Conservation (phyloP, 37 sponge, comb jelly and placozoan genomes). For the Amphimedon queenslandica region DNA sequence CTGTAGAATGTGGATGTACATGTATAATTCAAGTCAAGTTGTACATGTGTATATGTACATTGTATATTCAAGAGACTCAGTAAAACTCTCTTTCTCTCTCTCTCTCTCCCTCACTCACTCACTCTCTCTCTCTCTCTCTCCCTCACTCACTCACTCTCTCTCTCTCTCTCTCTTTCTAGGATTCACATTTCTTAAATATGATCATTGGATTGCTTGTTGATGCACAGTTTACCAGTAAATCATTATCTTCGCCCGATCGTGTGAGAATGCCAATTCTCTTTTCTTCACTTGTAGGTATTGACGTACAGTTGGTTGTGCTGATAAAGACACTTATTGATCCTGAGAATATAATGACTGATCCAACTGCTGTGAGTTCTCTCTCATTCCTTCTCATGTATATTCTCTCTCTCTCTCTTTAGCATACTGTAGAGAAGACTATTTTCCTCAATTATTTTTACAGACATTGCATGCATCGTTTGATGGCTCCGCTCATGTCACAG, state of each 20-base stretch:
- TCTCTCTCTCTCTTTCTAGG: conserved; percentile 26
- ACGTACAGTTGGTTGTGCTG: conserved; percentile 81
- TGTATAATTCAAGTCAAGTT: background rate
- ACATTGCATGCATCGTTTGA: conserved; percentile 93
- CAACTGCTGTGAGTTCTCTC: conserved; percentile 4
- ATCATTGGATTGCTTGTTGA: conserved; percentile 75
- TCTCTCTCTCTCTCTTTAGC: conserved; percentile 12
- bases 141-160: no score
- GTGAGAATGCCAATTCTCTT: no score
- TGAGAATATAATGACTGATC: conserved; percentile 63
- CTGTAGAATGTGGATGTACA: conserved; percentile 17
- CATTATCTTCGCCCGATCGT: conserved; percentile 6
- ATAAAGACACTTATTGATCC: conserved; percentile 88
- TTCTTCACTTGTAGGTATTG: conserved; percentile 42
- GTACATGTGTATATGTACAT: background rate
- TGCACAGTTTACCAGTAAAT: conserved; percentile 59
- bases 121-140: no score
- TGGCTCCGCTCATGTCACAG: conserved; percentile 92
- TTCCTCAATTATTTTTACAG: conserved; percentile 94
- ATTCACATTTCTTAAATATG: conserved; percentile 71
- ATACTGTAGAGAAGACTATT: conserved; percentile 70
- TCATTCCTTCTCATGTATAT: background rate
- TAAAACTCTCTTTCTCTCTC: background rate
- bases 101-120: no score
- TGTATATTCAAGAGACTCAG: background rate